Percentiles rank a stretch among this genome's conserved stretches.
phyloP scores from a whole-genome alignment of 2,888 invertebrate species.

The Cancer borealis region DNA sequence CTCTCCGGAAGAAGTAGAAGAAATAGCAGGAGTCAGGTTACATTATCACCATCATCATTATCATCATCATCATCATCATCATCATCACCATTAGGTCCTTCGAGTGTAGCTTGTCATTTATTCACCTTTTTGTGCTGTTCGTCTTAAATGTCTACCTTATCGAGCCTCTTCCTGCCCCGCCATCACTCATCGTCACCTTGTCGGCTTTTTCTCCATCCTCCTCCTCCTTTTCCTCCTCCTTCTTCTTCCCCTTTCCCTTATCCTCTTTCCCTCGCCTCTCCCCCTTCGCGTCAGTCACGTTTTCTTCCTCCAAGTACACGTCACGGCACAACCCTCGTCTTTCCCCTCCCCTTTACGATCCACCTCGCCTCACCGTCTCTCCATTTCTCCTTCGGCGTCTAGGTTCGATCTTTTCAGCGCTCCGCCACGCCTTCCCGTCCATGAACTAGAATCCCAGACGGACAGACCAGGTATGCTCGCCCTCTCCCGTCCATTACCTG shows the following conservation, averaged over 20 bases:
- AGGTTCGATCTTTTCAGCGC: not conserved
- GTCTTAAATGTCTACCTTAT: not conserved
- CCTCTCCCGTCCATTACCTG: constrained; percentile 43
- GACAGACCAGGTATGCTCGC: constrained; percentile 41
- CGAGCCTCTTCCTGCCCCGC: not conserved
- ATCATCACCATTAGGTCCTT: constrained; percentile 8
- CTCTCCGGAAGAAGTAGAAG: not conserved
- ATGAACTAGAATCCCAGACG: constrained; percentile 28
- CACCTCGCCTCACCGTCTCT: not conserved
- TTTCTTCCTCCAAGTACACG: constrained; percentile 42
- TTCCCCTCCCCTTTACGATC: not conserved
- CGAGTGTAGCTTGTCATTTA: constrained; percentile 39
- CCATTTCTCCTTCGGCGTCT: constrained; percentile 3
- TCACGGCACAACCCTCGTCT: constrained; percentile 21
- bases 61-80: not conserved
- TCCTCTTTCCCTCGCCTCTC: not conserved
- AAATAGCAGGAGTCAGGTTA: not conserved
- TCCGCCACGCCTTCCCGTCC: constrained; percentile 43
- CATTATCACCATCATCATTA: not conserved
- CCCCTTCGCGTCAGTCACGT: not conserved
- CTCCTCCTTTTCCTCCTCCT: not conserved
- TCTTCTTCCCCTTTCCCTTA: not conserved
- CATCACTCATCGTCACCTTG: constrained; percentile 17
- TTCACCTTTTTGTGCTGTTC: not conserved
- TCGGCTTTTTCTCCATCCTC: not conserved